A percentile compares a stretch with the other conserved stretches of the same genome.
These are phyloP conservation scores for Platysternon megacephalum DNA, from an alignment of 2,113 vertebrate species.

Conservation along the genomic window DNA sequence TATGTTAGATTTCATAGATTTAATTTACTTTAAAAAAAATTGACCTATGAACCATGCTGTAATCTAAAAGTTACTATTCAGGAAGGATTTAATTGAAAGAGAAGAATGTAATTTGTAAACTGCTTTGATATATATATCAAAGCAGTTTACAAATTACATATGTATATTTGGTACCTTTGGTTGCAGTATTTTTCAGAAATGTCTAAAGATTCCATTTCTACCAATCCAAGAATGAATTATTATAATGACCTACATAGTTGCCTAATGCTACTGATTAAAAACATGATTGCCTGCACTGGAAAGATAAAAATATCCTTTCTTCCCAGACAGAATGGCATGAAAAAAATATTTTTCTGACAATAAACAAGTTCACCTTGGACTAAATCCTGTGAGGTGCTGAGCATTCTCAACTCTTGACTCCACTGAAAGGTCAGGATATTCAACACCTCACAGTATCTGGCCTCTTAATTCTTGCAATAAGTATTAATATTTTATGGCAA, in stretches of 20 bases:
- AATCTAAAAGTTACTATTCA: neutral
- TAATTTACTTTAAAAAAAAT: neutral
- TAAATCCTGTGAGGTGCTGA: fast-evolving
- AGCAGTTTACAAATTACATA: too few relatives aligned
- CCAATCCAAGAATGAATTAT: neutral
- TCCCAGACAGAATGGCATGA: neutral
- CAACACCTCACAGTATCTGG: neutral
- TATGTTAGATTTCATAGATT: neutral
- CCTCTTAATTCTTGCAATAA: neutral
- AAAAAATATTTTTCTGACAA: neutral
- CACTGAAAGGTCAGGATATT: neutral
- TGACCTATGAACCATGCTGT: neutral
- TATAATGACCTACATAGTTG: neutral
- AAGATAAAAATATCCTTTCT: neutral
- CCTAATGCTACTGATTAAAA: neutral
- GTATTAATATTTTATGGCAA: neutral
- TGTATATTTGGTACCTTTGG: fast-evolving
- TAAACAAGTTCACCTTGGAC: neutral
- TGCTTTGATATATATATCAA: neutral
- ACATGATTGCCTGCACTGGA: neutral
- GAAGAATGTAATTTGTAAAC: neutral
- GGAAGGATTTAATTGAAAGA: neutral
- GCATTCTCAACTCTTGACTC: neutral
- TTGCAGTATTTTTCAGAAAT: fast-evolving
- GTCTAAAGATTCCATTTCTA: neutral